A percentile compares a stretch with the other conserved stretches of the same genome.
These are phyloP conservation scores for Hylaeus volcanicus DNA, from an alignment of 1,140 invertebrate genomes.

Conservation along the genomic window DNA sequence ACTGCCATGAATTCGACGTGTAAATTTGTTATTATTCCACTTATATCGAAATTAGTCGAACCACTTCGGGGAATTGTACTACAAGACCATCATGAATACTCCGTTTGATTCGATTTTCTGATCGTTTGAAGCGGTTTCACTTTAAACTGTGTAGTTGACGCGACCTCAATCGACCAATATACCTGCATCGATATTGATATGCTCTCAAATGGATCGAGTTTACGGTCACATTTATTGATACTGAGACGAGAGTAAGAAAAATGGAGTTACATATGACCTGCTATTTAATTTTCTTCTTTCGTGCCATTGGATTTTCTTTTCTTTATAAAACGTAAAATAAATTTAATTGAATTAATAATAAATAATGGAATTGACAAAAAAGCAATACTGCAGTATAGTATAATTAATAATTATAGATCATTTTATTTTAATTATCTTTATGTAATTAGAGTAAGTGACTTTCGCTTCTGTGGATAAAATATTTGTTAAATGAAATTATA, in stretches of 20 bases:
- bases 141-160: constrained; percentile 17
- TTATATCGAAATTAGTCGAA: constrained; percentile 1
- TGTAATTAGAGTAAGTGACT: too few relatives aligned
- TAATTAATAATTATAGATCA: too few relatives aligned
- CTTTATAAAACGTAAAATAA: too few relatives aligned
- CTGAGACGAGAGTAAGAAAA: not conserved
- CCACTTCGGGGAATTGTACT: constrained; percentile 1
- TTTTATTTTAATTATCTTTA: too few relatives aligned
- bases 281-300: constrained; percentile 35
- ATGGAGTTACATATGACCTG: not conserved
- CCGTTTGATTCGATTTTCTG: constrained; percentile 21
- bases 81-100: constrained; percentile 4
- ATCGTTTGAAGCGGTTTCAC: constrained; percentile 8
- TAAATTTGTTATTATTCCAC: not conserved
- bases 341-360: not conserved
- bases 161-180: not conserved
- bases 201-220: constrained; percentile 20
- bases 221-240: constrained; percentile 33
- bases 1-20: not conserved
- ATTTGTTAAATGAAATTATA: too few relatives aligned
- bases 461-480: too few relatives aligned
- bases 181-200: constrained; percentile 9
- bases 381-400: not conserved
- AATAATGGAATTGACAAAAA: not conserved
- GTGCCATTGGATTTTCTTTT: not conserved